Percentiles rank a stretch among this genome's conserved stretches.
Evolutionary conservation across 2,888 invertebrate genomes (phyloP).

Genomic region (Dryobotodes eremita): DNA sequence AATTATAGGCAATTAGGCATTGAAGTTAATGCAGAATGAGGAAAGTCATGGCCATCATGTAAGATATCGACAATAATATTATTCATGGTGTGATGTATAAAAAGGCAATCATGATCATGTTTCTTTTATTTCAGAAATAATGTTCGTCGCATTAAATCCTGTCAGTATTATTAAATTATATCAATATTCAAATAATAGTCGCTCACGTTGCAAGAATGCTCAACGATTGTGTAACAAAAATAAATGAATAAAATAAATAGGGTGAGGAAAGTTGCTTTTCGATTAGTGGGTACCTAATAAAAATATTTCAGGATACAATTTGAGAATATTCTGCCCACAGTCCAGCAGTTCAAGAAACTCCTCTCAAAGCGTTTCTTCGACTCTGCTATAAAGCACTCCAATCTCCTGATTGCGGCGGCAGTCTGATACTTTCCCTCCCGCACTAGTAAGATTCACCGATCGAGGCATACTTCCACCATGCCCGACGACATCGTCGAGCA

Average conservation of each 20-base stretch:
- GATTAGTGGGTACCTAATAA: neutral
- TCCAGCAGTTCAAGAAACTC: too few relatives aligned
- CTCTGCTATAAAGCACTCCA: too few relatives aligned
- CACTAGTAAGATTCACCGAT: too few relatives aligned
- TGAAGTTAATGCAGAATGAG: neutral
- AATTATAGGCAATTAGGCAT: neutral
- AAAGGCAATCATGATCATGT: neutral
- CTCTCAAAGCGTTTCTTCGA: too few relatives aligned
- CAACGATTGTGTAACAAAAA: neutral
- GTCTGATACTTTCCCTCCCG: too few relatives aligned
- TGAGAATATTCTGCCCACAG: neutral
- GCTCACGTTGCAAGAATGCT: neutral
- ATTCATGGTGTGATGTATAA: constrained; percentile 17
- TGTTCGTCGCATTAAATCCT: neutral
- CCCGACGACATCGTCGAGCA: too few relatives aligned
- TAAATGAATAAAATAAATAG: neutral
- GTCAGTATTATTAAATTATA: neutral
- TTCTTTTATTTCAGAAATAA: neutral
- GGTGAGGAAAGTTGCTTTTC: neutral
- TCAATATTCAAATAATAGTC: neutral
- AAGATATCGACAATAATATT: neutral
- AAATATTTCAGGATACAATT: neutral
- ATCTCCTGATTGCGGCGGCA: too few relatives aligned
- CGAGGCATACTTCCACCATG: too few relatives aligned
- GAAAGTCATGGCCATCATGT: constrained; percentile 21